phyloP scores from a whole-genome alignment of 2,113 vertebrate species.

The Larimichthys polyactis region DNA sequence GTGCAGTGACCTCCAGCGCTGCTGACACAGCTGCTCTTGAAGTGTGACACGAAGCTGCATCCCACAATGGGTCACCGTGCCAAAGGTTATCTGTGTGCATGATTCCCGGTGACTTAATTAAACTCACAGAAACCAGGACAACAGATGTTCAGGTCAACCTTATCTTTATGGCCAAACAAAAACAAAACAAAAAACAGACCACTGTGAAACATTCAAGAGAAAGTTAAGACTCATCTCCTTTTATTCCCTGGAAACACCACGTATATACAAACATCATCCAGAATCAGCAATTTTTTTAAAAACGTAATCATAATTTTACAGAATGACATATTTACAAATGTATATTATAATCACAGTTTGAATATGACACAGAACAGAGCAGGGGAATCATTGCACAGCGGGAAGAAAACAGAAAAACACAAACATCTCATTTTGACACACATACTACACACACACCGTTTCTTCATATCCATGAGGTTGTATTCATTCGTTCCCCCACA shows the following conservation, averaged over 20 bases:
- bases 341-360: slow-evolving; percentile 84
- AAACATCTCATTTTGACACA: slow-evolving; percentile 9
- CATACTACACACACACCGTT: neutral
- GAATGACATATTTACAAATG: slow-evolving; percentile 82
- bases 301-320: slow-evolving; percentile 79
- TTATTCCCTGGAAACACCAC: slow-evolving; percentile 80
- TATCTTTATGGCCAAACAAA: neutral
- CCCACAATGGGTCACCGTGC: slow-evolving; percentile 12
- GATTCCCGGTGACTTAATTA: slow-evolving; percentile 7
- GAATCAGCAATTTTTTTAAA: slow-evolving; percentile 69
- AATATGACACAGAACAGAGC: slow-evolving; percentile 69
- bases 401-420: slow-evolving; percentile 23
- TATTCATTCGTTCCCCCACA: slow-evolving; percentile 3
- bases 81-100: slow-evolving; percentile 12
- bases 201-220: slow-evolving; percentile 16
- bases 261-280: slow-evolving; percentile 66
- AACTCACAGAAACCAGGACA: slow-evolving; percentile 7
- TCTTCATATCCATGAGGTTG: slow-evolving; percentile 41
- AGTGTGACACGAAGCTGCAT: slow-evolving; percentile 24
- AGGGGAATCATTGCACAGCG: slow-evolving; percentile 46
- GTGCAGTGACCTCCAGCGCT: slow-evolving; percentile 55
- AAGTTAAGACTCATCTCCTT: slow-evolving; percentile 63
- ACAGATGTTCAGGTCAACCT: slow-evolving; percentile 6
- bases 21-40: slow-evolving; percentile 53
- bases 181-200: neutral